A percentile compares a stretch with the other conserved stretches of the same genome.
phyloP scores from a whole-genome alignment of 2,888 invertebrate species.

The Meghimatium bilineatum region DNA sequence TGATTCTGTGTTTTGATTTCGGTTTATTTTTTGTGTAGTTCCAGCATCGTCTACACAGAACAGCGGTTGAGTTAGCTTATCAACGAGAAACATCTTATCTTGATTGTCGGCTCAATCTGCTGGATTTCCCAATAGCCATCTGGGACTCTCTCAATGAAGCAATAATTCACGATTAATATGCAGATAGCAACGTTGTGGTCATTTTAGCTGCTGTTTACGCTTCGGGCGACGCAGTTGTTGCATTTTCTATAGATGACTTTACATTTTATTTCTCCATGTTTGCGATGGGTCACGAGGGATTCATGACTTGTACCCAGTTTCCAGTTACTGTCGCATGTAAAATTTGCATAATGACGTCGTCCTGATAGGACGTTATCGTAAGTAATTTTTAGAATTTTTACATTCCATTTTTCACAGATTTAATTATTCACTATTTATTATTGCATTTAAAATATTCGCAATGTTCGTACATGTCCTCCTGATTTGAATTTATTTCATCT shows the following conservation, averaged over 20 bases:
- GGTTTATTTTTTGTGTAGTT: not conserved
- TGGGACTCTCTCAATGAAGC: constrained; percentile 21
- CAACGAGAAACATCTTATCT: not conserved
- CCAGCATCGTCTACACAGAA: not conserved
- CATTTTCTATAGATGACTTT: not conserved
- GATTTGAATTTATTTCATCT: too few relatives aligned
- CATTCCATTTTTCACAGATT: not conserved
- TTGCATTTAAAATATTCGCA: too few relatives aligned
- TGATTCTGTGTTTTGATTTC: not conserved
- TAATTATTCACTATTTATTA: not conserved
- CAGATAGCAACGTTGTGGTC: not conserved
- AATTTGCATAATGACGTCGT: not conserved
- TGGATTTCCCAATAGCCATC: constrained; percentile 10
- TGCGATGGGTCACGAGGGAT: not conserved
- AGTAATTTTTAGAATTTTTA: not conserved
- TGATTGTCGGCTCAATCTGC: constrained; percentile 17
- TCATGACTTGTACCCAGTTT: not conserved
- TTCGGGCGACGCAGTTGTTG: not conserved
- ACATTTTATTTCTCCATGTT: not conserved
- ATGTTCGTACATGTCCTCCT: too few relatives aligned
- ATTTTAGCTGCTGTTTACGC: not conserved
- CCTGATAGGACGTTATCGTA: not conserved
- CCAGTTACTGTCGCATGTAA: not conserved
- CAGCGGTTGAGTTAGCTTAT: constrained; percentile 4
- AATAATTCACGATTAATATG: not conserved